Evolutionary conservation across 2,113 vertebrate species (phyloP), one percentile per base, ranked within the genome.

Genomic region (Eretmochelys imbricata): DNA sequence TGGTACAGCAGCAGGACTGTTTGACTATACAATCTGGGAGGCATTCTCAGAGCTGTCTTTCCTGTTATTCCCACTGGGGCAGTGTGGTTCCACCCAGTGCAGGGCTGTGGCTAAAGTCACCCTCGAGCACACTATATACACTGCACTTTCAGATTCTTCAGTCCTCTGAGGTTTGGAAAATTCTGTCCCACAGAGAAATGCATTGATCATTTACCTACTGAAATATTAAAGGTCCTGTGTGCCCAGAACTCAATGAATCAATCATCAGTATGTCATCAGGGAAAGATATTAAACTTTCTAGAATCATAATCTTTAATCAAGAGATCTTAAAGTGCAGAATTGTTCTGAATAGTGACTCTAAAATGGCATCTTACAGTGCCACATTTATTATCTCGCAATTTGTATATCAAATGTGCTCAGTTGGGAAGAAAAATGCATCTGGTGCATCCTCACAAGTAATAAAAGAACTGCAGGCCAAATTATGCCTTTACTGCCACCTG

Each of bases 351-450:
- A 17, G 72, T 46, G 65, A 57, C 35, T 8, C 38, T 57, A 31
- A 78, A 87, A 87, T 78, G 29, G 8, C 11, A 25, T 38, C 22
- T 49, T 25, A 57, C 19, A 6, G 8, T 57, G 25, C 29, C 48
- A 31, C 29, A n/a, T 35, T 65, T 48, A 19, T 3, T 0, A 0
- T 6, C 27, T 13, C 38, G 55, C 49, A 54, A 12, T 76, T 82
- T n/a, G 82, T 55, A 89, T 6, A 14, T 5, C 0, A 0, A 4
- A 4, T 25, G 1, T 46, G n/a, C 0, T 83, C 54, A 76, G 4
- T 16, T 1, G 79, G 42, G 6, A 13, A 62, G 82, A 49, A 2
- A 87, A 0, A 0, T 59, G 6, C 9, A 42, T 9, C 27, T 27
- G 17, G 1, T 78, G 3, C 19, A 12, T 88, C 62, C 4, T 0